Percentiles rank a stretch among this genome's conserved stretches.
phyloP scores from a whole-genome alignment of 2,888 invertebrate species.

The Molorchus minor region DNA sequence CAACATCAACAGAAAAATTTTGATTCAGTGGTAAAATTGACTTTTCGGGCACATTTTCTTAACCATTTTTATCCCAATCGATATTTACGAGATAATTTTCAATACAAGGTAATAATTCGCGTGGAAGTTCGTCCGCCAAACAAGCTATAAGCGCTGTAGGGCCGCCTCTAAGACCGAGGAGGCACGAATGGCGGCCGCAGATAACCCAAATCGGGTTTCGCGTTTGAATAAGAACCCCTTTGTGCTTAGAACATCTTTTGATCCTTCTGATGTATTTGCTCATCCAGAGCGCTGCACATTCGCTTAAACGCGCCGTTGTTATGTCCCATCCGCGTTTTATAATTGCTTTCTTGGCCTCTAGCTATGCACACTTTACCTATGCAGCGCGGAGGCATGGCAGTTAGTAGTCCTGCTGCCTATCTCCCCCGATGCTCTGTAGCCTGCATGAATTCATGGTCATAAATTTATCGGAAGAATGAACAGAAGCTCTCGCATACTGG shows the following conservation, averaged over 20 bases:
- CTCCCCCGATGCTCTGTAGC: conserved; percentile 2
- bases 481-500: conserved; percentile 43
- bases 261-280: conserved; percentile 59
- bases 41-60: no score
- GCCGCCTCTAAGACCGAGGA: conserved; percentile 16
- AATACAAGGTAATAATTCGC: background rate
- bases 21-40: no score
- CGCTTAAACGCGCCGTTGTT: conserved; percentile 53
- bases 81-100: background rate
- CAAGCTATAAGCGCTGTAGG: conserved; percentile 18
- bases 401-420: conserved; percentile 4
- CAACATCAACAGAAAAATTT: no score
- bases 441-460: conserved; percentile 43
- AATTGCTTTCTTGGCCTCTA: conserved; percentile 59
- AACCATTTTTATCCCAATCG: no score
- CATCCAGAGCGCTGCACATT: conserved; percentile 46
- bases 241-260: conserved; percentile 59
- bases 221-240: conserved; percentile 58
- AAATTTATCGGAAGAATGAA: conserved; percentile 54
- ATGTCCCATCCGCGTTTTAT: conserved; percentile 56
- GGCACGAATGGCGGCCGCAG: conserved; percentile 50
- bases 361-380: conserved; percentile 48
- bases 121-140: conserved; percentile 18
- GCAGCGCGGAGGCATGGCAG: conserved; percentile 29
- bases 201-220: conserved; percentile 61